Evolutionary conservation across 2,888 invertebrate species (phyloP).

Genomic region (Linyphia triangularis): DNA sequence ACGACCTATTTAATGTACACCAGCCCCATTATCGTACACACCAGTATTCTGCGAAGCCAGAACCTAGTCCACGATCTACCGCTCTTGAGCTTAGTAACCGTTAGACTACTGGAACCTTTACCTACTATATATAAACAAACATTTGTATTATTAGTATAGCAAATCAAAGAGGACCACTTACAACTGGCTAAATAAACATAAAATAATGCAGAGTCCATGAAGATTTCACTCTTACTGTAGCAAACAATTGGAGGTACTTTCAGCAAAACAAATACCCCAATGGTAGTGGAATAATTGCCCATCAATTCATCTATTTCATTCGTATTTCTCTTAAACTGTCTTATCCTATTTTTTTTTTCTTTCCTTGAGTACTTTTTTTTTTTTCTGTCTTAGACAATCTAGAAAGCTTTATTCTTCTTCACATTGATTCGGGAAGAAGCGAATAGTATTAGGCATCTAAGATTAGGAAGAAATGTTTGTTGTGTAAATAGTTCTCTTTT

Average conservation of each 20-base stretch:
- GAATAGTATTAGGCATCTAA: neutral
- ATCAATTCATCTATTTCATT: constrained; percentile 32
- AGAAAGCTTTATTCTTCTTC: neutral
- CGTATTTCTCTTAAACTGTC: constrained; percentile 16
- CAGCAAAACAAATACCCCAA: neutral
- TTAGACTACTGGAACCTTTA: no score
- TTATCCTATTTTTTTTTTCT: neutral
- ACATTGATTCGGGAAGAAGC: neutral
- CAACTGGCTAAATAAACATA: no score
- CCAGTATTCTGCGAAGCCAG: no score
- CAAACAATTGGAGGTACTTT: neutral
- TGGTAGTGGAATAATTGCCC: constrained; percentile 15
- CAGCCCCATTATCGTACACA: no score
- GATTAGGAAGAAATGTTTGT: neutral
- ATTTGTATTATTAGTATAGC: no score
- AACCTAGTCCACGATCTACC: no score
- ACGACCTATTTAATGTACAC: no score
- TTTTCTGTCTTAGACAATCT: neutral
- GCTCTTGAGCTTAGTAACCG: no score
- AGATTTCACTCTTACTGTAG: neutral
- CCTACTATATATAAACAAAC: no score
- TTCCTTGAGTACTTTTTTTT: neutral
- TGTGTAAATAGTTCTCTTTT: no score
- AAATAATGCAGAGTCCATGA: neutral
- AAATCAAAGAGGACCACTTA: no score